Conservation (phyloP, 2,113 vertebrate genomes). For the Zosterops hypoxanthus region DNA sequence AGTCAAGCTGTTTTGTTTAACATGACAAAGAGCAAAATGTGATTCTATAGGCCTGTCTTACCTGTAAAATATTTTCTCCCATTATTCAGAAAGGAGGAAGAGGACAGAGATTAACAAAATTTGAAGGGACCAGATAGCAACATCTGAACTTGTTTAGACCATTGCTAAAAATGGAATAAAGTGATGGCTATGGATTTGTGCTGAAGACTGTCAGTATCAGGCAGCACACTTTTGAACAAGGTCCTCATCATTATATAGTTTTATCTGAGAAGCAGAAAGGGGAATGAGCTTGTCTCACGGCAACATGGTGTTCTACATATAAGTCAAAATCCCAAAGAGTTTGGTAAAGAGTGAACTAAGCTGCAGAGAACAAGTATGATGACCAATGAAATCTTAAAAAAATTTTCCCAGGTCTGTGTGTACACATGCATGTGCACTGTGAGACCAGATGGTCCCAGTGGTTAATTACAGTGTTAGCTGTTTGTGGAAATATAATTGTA, state of each 20-base stretch:
- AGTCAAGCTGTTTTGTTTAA: background rate
- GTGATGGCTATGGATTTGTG: background rate
- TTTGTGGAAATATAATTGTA: background rate
- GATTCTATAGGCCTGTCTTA: background rate
- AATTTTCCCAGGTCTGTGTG: background rate
- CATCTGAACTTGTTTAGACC: background rate
- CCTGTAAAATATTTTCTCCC: background rate
- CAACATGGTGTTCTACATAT: fast-evolving
- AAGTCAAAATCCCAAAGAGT: background rate
- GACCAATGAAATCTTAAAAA: background rate
- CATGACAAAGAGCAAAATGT: background rate
- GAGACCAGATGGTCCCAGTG: background rate
- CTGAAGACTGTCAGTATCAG: background rate
- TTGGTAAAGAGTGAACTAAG: background rate
- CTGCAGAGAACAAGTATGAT: background rate
- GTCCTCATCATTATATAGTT: background rate
- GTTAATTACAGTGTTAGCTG: background rate
- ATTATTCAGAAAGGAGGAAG: background rate
- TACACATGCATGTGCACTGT: background rate
- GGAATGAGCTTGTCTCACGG: background rate
- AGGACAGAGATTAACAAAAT: background rate
- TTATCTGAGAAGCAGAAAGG: background rate
- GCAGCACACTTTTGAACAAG: background rate
- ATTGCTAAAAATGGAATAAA: background rate
- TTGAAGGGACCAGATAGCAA: background rate